A percentile compares a stretch with the other conserved stretches of the same genome.
These are phyloP conservation scores for Rhyacophila brunnea DNA, from an alignment of 1,140 invertebrate species.

Conservation along the genomic window DNA sequence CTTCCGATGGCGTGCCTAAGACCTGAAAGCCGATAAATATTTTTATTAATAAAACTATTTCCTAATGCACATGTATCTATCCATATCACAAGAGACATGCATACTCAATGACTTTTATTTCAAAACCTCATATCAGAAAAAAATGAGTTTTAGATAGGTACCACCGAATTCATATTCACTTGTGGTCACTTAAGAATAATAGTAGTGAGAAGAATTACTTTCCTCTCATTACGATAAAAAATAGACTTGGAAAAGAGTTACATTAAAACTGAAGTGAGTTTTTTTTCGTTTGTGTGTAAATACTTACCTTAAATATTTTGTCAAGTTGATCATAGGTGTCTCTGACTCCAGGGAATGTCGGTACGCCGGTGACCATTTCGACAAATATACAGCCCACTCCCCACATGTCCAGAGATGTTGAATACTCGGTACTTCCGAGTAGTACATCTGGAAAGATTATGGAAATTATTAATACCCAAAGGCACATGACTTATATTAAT, in stretches of 20 bases:
- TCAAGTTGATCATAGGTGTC: slow-evolving; percentile 95
- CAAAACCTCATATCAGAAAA: no score
- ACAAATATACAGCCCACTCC: slow-evolving; percentile 98
- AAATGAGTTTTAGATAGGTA: no score
- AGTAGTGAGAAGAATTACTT: no score
- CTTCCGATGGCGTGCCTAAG: slow-evolving; percentile 87
- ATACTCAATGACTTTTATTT: no score
- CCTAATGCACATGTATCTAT: slow-evolving; percentile 1
- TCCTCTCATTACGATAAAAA: no score
- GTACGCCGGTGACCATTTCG: slow-evolving; percentile 95
- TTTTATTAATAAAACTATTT: neutral
- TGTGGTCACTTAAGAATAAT: no score
- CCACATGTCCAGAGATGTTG: slow-evolving; percentile 95
- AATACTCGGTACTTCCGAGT: slow-evolving; percentile 94
- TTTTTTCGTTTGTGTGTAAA: no score
- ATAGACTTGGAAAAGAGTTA: no score
- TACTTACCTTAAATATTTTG: slow-evolving; percentile 87
- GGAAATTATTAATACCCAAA: no score
- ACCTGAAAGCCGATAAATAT: slow-evolving; percentile 53
- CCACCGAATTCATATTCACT: no score
- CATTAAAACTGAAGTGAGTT: no score
- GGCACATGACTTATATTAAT: no score
- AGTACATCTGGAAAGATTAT: slow-evolving; percentile 72
- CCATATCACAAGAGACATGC: neutral
- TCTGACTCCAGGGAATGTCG: slow-evolving; percentile 92